phyloP scores from a whole-genome alignment of 1,140 invertebrate genomes.

The Epicauta chinensis region DNA sequence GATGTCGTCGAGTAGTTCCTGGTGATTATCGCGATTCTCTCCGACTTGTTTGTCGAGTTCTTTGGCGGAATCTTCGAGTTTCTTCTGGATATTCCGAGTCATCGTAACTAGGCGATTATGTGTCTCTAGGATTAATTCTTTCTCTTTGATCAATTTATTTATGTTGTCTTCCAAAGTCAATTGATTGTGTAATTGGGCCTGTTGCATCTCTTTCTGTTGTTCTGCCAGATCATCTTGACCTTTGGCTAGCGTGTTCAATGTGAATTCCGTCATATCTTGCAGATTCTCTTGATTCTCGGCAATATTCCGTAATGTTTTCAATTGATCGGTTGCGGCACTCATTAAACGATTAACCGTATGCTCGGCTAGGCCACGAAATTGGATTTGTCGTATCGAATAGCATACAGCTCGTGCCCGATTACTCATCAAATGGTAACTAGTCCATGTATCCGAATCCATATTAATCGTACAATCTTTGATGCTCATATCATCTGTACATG shows the following conservation, averaged over 20 bases:
- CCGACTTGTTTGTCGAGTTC: constrained; percentile 46
- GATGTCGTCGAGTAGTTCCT: constrained; percentile 52
- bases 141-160: constrained; percentile 52
- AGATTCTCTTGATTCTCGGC: constrained; percentile 52
- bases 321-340: constrained; percentile 44
- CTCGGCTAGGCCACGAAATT: constrained; percentile 61
- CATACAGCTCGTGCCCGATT: constrained; percentile 64
- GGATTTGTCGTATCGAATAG: constrained; percentile 55
- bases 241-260: constrained; percentile 45
- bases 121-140: constrained; percentile 52
- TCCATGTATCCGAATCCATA: constrained; percentile 66
- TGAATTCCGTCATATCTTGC: constrained; percentile 46
- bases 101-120: constrained; percentile 51
- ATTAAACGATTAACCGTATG: constrained; percentile 61
- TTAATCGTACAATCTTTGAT: constrained; percentile 54
- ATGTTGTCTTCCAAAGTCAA: constrained; percentile 51
- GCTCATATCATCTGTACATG: constrained; percentile 58
- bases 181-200: constrained; percentile 48
- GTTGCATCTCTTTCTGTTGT: constrained; percentile 49
- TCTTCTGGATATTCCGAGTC: constrained; percentile 50
- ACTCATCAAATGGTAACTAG: constrained; percentile 63
- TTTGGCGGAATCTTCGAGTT: constrained; percentile 49
- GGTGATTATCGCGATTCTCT: constrained; percentile 47
- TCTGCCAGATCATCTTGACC: constrained; percentile 49
- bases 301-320: constrained; percentile 36